A percentile compares a stretch with the other conserved stretches of the same genome.
Conservation (phyloP, 2,797 vertebrate species). For the Acipenser oxyrinchus region DNA sequence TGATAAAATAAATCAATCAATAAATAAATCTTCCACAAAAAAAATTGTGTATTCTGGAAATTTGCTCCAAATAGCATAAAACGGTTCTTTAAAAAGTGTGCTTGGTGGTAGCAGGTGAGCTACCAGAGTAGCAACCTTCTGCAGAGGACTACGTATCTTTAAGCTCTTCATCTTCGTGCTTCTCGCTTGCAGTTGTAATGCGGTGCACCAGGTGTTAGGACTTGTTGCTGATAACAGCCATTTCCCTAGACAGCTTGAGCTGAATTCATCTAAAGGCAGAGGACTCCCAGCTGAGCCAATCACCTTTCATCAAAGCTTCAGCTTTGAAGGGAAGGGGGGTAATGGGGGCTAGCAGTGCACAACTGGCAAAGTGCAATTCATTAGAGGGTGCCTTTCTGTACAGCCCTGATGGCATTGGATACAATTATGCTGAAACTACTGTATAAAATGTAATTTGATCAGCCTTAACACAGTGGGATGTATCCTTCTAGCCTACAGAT, state of each 20-base stretch:
- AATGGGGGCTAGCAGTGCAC: background rate
- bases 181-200: background rate
- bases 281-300: background rate
- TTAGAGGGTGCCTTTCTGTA: background rate
- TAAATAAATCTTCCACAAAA: no score
- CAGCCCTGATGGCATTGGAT: background rate
- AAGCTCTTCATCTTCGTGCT: background rate
- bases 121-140: background rate
- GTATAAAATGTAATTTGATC: no score
- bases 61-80: no score
- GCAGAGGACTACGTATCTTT: background rate
- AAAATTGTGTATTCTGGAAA: no score
- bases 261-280: background rate
- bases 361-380: background rate
- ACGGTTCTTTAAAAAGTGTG: background rate
- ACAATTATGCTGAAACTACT: no score
- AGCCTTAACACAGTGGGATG: no score
- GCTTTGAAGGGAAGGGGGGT: background rate
- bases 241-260: background rate
- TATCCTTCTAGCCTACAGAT: no score
- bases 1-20: no score
- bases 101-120: background rate
- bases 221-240: background rate
- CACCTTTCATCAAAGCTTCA: background rate
- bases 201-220: conserved; percentile 9